phyloP scores from a whole-genome alignment of 2,113 vertebrate species.

The Lates calcarifer region DNA sequence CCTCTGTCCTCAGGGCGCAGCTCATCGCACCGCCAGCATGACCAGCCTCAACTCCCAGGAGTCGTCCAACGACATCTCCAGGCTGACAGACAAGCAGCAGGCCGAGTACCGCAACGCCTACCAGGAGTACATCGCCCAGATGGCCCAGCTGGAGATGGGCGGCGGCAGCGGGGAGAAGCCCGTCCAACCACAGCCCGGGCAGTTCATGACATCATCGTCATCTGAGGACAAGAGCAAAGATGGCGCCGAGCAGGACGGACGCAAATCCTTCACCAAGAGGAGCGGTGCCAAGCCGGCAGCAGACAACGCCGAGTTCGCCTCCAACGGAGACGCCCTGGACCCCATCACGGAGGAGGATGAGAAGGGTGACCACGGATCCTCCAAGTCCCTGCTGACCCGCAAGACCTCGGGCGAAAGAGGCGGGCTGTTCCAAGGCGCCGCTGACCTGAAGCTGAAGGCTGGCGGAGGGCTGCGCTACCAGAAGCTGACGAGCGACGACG shows the following conservation, averaged over 20 bases:
- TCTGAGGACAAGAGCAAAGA: slow-evolving; percentile 91
- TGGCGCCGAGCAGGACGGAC: slow-evolving; percentile 86
- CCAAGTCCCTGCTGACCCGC: slow-evolving; percentile 87
- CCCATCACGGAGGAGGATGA: slow-evolving; percentile 98
- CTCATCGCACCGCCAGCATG: slow-evolving; percentile 93
- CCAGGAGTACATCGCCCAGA: slow-evolving; percentile 96
- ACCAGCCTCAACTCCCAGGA: slow-evolving; percentile 98
- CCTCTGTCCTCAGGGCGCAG: slow-evolving; percentile 85
- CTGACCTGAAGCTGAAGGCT: slow-evolving; percentile 92
- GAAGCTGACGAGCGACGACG: slow-evolving; percentile 96
- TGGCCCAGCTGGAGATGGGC: slow-evolving; percentile 91
- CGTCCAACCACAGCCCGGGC: slow-evolving; percentile 87
- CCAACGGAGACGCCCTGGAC: slow-evolving; percentile 88
- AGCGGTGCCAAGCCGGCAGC: slow-evolving; percentile 70
- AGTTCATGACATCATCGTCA: slow-evolving; percentile 83
- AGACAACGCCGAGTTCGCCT: slow-evolving; percentile 87
- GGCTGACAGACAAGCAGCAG: slow-evolving; percentile 97
- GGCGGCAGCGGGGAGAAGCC: slow-evolving; percentile 84
- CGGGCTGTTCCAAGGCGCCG: slow-evolving; percentile 91
- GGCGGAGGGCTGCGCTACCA: slow-evolving; percentile 90
- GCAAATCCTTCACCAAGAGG: slow-evolving; percentile 90
- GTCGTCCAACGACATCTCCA: slow-evolving; percentile 94
- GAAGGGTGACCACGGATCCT: slow-evolving; percentile 90
- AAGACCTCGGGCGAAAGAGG: slow-evolving; percentile 88
- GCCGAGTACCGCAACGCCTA: slow-evolving; percentile 96